phyloP scores from a whole-genome alignment of 2,888 invertebrate genomes.

The Lamellibrachia columna region DNA sequence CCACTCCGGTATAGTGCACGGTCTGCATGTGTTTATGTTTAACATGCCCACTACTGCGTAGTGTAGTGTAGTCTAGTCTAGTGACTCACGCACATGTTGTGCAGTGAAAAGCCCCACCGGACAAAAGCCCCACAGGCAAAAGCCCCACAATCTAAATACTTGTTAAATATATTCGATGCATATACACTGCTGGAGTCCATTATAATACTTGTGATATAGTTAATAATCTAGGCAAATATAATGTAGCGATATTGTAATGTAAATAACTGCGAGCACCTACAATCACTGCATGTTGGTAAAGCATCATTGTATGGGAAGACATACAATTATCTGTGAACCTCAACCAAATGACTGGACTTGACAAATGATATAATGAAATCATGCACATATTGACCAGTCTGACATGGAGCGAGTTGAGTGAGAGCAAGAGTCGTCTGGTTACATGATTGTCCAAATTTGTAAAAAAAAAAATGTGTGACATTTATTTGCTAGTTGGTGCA shows the following conservation, averaged over 20 bases:
- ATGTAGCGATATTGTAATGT: background rate
- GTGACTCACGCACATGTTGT: too few relatives aligned
- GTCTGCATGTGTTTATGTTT: too few relatives aligned
- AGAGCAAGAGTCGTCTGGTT: background rate
- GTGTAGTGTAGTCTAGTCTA: too few relatives aligned
- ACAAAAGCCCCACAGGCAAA: too few relatives aligned
- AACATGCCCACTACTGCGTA: too few relatives aligned
- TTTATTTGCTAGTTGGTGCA: background rate
- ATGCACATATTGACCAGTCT: background rate
- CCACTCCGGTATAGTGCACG: too few relatives aligned
- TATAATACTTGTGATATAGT: constrained; percentile 17
- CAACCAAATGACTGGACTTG: background rate
- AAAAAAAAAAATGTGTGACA: background rate
- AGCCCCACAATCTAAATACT: too few relatives aligned
- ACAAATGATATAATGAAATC: background rate
- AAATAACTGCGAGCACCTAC: background rate
- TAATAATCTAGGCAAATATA: background rate
- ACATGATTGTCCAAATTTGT: background rate
- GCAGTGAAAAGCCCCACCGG: too few relatives aligned
- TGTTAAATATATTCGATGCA: too few relatives aligned
- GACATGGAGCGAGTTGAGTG: background rate
- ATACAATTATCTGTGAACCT: background rate
- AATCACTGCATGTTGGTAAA: background rate
- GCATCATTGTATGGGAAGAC: background rate
- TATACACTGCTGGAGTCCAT: background rate